A percentile compares a stretch with the other conserved stretches of the same genome.
phyloP scores from a whole-genome alignment of 2,888 invertebrate genomes.

The Spodoptera picta region DNA sequence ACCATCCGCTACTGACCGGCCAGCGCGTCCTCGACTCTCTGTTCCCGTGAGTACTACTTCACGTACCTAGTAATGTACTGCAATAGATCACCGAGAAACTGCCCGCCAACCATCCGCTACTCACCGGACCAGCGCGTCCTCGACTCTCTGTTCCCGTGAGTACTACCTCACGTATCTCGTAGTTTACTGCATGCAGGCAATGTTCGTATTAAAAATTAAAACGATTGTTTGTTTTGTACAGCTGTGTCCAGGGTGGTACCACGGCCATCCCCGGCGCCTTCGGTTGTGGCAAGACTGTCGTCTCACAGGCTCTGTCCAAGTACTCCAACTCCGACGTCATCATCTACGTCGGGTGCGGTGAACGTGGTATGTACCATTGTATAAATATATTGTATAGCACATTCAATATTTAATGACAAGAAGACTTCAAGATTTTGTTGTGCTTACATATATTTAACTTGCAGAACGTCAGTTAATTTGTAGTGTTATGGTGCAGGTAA shows the following conservation, averaged over 20 bases:
- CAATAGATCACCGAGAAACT: constrained; percentile 94
- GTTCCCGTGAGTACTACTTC: constrained; percentile 94
- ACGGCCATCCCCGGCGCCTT: constrained; percentile 99
- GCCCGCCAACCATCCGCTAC: constrained; percentile 98
- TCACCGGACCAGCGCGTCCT: constrained; percentile 99
- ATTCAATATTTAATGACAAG: too few relatives aligned
- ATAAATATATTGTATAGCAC: too few relatives aligned
- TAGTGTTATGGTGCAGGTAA: constrained; percentile 89
- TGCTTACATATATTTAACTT: neutral
- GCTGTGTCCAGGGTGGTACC: constrained; percentile 99
- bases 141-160: constrained; percentile 99
- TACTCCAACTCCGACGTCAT: constrained; percentile 99
- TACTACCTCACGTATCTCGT: constrained; percentile 49
- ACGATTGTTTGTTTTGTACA: constrained; percentile 66
- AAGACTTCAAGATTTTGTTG: too few relatives aligned
- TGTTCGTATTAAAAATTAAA: too few relatives aligned
- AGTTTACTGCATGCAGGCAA: too few relatives aligned
- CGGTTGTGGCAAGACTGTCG: constrained; percentile 99
- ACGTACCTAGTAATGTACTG: too few relatives aligned
- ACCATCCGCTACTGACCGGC: constrained; percentile 99
- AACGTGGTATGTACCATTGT: constrained; percentile 92
- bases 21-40: constrained; percentile 99
- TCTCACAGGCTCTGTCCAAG: constrained; percentile 99
- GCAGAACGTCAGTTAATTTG: neutral
- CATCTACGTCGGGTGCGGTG: constrained; percentile 99